Conservation (phyloP, 2,888 invertebrate genomes). For the Amphipoea lucens region DNA sequence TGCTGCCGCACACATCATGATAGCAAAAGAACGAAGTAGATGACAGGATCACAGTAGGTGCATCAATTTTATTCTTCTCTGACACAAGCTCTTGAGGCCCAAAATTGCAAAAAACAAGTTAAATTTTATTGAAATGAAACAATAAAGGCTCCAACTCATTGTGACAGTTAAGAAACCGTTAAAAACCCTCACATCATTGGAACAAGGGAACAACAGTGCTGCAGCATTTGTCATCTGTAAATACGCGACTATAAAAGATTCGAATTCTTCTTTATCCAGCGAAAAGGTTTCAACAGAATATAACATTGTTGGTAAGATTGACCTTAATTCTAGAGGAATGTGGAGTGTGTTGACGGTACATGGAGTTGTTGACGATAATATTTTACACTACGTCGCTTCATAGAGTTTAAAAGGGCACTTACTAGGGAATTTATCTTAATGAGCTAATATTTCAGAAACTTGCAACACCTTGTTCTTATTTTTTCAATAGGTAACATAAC, state of each 20-base stretch:
- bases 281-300: constrained; percentile 57
- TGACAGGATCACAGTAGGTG: background rate
- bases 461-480: constrained; percentile 51
- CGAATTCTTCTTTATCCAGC: constrained; percentile 35
- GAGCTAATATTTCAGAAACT: constrained; percentile 65
- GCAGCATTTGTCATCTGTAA: constrained; percentile 10
- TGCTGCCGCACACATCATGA: background rate
- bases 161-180: background rate
- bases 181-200: background rate
- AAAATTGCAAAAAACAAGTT: background rate
- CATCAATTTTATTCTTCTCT: background rate
- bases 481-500: background rate
- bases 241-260: constrained; percentile 22
- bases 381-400: constrained; percentile 72
- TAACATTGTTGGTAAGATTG: constrained; percentile 57
- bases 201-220: background rate
- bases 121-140: background rate
- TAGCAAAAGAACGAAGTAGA: background rate
- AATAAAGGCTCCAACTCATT: background rate
- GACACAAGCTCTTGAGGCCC: background rate
- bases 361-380: constrained; percentile 63
- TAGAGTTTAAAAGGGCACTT: constrained; percentile 86
- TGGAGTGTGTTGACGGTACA: constrained; percentile 77
- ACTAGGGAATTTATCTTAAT: constrained; percentile 77
- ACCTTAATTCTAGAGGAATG: constrained; percentile 88